These are phyloP conservation scores for Mobula birostris DNA, from an alignment of 2,113 vertebrate species.

Conservation along the genomic window DNA sequence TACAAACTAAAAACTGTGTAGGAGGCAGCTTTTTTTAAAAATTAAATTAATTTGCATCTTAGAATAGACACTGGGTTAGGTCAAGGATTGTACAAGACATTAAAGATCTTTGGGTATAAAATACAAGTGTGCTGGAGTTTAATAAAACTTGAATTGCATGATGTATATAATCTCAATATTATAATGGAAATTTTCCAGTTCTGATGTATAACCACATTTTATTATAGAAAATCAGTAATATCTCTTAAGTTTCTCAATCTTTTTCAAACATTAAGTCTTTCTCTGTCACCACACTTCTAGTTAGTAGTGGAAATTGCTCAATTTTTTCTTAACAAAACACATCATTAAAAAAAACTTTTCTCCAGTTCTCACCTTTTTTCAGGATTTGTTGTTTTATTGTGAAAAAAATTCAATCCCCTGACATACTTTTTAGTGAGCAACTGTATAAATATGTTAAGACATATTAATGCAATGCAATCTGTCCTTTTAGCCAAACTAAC, in stretches of 20 bases:
- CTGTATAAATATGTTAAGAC: neutral
- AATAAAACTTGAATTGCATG: neutral
- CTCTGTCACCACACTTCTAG: neutral
- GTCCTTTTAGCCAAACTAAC: no score
- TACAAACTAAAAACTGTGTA: neutral
- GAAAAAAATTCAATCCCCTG: neutral
- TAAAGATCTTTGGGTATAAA: neutral
- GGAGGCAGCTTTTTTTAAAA: neutral
- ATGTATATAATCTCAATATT: neutral
- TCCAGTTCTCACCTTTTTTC: neutral
- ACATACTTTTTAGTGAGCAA: neutral
- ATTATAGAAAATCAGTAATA: no score
- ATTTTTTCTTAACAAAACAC: neutral
- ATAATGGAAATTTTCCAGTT: neutral
- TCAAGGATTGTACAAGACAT: neutral
- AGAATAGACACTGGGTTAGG: neutral
- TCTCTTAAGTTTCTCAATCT: neutral
- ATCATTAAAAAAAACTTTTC: neutral
- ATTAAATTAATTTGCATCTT: neutral
- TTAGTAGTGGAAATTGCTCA: neutral
- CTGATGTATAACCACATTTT: neutral
- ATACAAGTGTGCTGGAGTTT: neutral
- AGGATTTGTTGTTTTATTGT: neutral
- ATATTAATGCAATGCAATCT: no score
- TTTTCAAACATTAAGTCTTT: neutral